Base-by-base conservation (phyloP, 1,140 invertebrate genomes). In the Nasonia longicornis region DNA sequence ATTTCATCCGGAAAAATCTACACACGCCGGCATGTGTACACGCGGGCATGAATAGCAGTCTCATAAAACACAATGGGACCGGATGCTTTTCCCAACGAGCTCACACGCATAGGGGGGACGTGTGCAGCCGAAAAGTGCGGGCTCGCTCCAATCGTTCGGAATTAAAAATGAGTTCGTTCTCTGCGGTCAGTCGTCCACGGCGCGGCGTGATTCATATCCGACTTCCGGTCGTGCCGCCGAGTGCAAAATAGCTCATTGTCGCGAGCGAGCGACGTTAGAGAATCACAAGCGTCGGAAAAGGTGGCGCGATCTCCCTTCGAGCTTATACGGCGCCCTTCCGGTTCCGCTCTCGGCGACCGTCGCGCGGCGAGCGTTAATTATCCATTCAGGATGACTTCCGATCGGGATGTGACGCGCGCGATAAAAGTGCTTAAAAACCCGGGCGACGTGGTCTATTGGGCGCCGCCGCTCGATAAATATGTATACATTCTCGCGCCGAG, bases 351-450 rank as follows among this genome's bases (percentile, higher is more conserved):
- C 31, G 2, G 2, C 31, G 31, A 3, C 72, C 67, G 86, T 88
- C 87, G 87, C 86, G 88, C 16, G 52, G 87, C 86, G 88, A 58
- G 52, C 84, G 74, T 80, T 85, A 85, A 89, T 89, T 89, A 89
- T 83, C 85, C 83, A 89, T 89, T 89, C 87, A 86, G 85, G 83
- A 87, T 87, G 86, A 87, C 85, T 88, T 86, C 83, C 84, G 83
- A 84, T 84, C 84, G 80, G 88, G 85, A 89, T 88, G 84, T 88
- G 88, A 89, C 88, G 87, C 76, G 64, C 69, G 35, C 66, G 20
- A 29, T 67, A 67, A 67, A 58, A 58, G 52, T 58, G 52, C 52
- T 58, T 58, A 58, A 58, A 58, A 58, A 58, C 20, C 38, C 52
- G 14, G 20, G 52, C 16, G 16, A 20, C 52, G 52, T 58, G 52